phyloP scores from a whole-genome alignment of 1,140 invertebrate species.

The Drosophila subpulchrella region DNA sequence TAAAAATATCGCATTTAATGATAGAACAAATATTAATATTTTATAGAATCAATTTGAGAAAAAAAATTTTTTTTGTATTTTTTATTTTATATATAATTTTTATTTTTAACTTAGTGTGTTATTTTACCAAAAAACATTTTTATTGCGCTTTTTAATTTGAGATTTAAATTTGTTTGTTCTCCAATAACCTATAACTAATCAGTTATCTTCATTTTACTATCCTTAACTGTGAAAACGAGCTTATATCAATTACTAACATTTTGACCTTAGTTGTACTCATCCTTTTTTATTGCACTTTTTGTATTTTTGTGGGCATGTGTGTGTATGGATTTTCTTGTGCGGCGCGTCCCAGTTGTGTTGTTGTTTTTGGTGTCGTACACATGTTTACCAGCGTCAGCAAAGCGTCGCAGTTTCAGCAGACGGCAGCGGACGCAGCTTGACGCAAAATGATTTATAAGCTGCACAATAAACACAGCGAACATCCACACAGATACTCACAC shows the following conservation, averaged over 20 bases:
- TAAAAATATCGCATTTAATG: too few species aligned
- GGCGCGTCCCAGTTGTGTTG: constrained; percentile 11
- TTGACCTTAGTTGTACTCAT: not conserved
- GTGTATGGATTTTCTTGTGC: constrained; percentile 24
- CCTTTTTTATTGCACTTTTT: not conserved
- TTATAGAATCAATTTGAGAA: too few species aligned
- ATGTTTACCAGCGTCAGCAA: constrained; percentile 77
- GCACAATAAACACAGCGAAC: constrained; percentile 49
- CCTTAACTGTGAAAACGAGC: not conserved
- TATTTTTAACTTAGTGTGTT: too few species aligned
- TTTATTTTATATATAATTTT: too few species aligned
- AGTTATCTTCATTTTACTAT: too few species aligned
- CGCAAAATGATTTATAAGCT: constrained; percentile 76
- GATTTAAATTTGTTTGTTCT: too few species aligned
- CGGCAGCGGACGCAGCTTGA: constrained; percentile 61
- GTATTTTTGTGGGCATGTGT: not conserved
- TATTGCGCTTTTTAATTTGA: too few species aligned
- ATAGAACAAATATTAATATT: too few species aligned
- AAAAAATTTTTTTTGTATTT: too few species aligned
- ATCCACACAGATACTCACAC: constrained; percentile 16
- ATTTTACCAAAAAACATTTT: too few species aligned
- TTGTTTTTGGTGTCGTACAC: constrained; percentile 33
- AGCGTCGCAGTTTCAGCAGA: constrained; percentile 68
- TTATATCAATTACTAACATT: not conserved
- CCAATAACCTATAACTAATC: too few species aligned